These are phyloP conservation scores for Cydia strobilella DNA, from an alignment of 1,140 invertebrate genomes.

Conservation along the genomic window DNA sequence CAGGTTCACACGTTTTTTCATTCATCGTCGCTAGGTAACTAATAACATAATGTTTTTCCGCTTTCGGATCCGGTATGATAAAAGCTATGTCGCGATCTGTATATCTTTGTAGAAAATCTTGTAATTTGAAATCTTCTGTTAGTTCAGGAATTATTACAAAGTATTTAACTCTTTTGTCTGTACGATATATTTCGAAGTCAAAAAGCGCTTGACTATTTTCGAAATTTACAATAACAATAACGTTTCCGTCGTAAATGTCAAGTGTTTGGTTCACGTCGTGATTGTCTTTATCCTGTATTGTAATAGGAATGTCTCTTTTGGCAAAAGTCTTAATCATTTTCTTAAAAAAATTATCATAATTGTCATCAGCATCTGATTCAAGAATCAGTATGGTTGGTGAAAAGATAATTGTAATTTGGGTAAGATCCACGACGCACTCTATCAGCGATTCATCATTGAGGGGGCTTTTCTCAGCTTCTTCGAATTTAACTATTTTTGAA, in stretches of 20 bases:
- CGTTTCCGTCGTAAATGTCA: conserved; percentile 36
- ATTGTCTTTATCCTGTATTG: conserved; percentile 22
- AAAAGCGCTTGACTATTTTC: conserved; percentile 41
- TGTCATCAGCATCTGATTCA: not conserved
- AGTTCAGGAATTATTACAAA: conserved; percentile 44
- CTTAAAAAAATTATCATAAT: conserved; percentile 4
- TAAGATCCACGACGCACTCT: not conserved
- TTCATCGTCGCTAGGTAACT: conserved; percentile 44
- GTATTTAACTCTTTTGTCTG: conserved; percentile 45
- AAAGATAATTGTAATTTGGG: conserved; percentile 20
- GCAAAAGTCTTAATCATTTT: not conserved
- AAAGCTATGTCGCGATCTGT: conserved; percentile 46
- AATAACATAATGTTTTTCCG: conserved; percentile 34
- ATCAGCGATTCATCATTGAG: not conserved
- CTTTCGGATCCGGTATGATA: conserved; percentile 36
- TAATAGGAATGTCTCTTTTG: not conserved
- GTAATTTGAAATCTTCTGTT: conserved; percentile 28
- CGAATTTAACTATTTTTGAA: not conserved
- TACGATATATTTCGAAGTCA: conserved; percentile 28
- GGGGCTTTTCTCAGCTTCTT: not conserved
- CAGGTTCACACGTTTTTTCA: conserved; percentile 45
- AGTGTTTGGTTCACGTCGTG: not conserved
- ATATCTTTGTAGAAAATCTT: conserved; percentile 35
- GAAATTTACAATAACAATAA: conserved; percentile 42
- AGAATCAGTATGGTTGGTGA: conserved; percentile 10